Evolutionary conservation across 2,797 vertebrate genomes (phyloP).

Genomic region (Acanthopagrus latus): DNA sequence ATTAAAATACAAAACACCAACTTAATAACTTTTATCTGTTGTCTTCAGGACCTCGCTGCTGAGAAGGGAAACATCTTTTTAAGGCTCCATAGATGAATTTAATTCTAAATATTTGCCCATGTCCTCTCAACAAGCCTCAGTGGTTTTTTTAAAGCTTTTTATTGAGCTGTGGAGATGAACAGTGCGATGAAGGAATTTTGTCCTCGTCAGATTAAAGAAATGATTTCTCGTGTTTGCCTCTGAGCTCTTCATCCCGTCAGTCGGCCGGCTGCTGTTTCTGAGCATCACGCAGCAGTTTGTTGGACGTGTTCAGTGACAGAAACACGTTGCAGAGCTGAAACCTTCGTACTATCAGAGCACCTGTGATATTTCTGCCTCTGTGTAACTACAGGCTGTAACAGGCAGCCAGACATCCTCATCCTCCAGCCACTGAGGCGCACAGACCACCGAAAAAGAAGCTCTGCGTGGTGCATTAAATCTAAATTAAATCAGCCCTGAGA

Average conservation of each 20-base stretch:
- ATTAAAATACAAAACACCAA: too few relatives aligned
- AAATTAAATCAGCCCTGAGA: conserved; percentile 42
- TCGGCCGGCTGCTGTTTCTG: background rate
- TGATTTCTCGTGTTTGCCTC: background rate
- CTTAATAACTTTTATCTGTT: too few relatives aligned
- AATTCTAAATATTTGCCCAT: too few relatives aligned
- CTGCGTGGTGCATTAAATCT: conserved; percentile 27
- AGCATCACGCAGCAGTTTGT: background rate
- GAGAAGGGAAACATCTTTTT: too few relatives aligned
- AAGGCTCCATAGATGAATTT: too few relatives aligned
- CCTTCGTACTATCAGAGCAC: background rate
- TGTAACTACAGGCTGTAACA: background rate
- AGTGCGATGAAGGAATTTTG: background rate
- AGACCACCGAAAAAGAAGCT: background rate
- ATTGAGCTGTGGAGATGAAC: too few relatives aligned
- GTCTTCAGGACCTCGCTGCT: too few relatives aligned
- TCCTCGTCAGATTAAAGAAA: background rate
- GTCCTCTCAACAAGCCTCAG: too few relatives aligned
- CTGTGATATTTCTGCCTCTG: background rate
- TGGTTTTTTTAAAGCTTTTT: too few relatives aligned
- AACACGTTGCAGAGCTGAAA: conserved; percentile 10
- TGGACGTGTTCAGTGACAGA: background rate
- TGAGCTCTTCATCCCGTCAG: background rate
- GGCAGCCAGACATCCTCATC: background rate
- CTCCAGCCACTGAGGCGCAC: too few relatives aligned